Base-by-base conservation (phyloP, 2,797 vertebrate genomes). In the Sebastes itinus region DNA sequence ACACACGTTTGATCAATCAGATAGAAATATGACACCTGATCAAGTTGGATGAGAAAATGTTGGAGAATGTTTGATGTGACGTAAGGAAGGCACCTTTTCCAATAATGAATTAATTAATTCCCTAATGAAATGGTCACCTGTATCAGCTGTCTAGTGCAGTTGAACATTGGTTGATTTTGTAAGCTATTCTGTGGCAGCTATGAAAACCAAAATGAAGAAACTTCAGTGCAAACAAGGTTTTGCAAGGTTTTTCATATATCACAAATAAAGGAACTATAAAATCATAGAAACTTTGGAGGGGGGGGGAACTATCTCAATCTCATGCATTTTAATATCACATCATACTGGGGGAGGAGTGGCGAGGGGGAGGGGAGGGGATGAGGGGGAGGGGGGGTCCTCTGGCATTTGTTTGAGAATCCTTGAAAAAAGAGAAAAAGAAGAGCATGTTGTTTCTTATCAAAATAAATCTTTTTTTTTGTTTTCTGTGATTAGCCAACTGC, bases 61-160 rank as follows among this genome's bases (percentile, higher is more conserved):
- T 61, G 79, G 80, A 87, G 67, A 78, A 92, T 92, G 89, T 85
- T 87, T 55, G 82, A 92, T 90, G 89, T 92, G 90, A 88, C 80
- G 65, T 90, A 86, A 97, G 93, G 95, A 99, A 99, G 97, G 97
- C 97, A 99, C 97, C 97, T 96, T 98, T 97, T 98, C 96, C 97
- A 97, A 97, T 96, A 96, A 86, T 96, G 96, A 91, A 94, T 95
- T 90, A 25, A 75, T 83, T 85, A 86, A 89, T 89, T 90, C 87
- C 83, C 90, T 92, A 88, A 89, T 82, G 87, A 93, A 89, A 88
- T 91, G 84, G 87, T 96, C 95, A 93, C 95, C 95, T 95, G 95
- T 94, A 94, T 96, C 96, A 96, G 94, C 95, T 96, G 96, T 96
- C 94, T 88, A 77, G 96, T 96, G 95, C 93, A 96, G 96, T 95